These are phyloP conservation scores for Spodoptera picta DNA, from an alignment of 2,888 invertebrate species.

Conservation along the genomic window DNA sequence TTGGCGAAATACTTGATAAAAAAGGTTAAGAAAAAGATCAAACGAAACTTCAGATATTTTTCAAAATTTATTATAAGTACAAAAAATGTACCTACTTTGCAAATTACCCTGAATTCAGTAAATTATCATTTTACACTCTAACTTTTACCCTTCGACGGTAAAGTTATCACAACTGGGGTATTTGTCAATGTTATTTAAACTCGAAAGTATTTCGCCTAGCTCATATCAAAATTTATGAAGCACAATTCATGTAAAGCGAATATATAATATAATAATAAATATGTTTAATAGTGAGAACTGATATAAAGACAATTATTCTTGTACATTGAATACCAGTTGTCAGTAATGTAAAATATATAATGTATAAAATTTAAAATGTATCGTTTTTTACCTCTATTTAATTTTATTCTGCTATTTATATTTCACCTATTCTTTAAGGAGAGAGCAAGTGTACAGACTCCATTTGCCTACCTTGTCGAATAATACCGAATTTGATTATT, in stretches of 20 bases:
- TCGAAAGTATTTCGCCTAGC: constrained; percentile 9
- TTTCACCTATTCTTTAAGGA: too few relatives aligned
- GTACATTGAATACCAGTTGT: constrained; percentile 62
- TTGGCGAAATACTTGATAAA: constrained; percentile 14
- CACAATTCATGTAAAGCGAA: constrained; percentile 39
- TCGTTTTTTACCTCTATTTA: constrained; percentile 25
- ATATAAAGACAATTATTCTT: constrained; percentile 60
- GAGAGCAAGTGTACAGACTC: too few relatives aligned
- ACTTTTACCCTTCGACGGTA: constrained; percentile 5
- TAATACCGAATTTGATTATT: too few relatives aligned
- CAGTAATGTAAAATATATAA: constrained; percentile 50
- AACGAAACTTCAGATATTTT: too few relatives aligned
- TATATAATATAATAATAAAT: constrained; percentile 40
- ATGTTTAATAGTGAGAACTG: constrained; percentile 48
- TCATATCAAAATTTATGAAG: constrained; percentile 27
- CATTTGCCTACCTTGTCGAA: too few relatives aligned
- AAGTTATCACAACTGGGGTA: neutral
- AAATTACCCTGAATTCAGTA: neutral
- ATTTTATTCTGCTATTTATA: neutral
- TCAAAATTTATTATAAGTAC: too few relatives aligned
- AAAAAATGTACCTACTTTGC: too few relatives aligned
- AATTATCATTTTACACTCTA: constrained; percentile 1
- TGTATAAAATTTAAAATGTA: constrained; percentile 47
- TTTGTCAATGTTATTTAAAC: neutral
- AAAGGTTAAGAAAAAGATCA: too few relatives aligned